Evolutionary conservation across 2,797 vertebrate genomes (phyloP), one percentile per base, ranked within the genome.

Genomic region (Pseudochromis fuscus): DNA sequence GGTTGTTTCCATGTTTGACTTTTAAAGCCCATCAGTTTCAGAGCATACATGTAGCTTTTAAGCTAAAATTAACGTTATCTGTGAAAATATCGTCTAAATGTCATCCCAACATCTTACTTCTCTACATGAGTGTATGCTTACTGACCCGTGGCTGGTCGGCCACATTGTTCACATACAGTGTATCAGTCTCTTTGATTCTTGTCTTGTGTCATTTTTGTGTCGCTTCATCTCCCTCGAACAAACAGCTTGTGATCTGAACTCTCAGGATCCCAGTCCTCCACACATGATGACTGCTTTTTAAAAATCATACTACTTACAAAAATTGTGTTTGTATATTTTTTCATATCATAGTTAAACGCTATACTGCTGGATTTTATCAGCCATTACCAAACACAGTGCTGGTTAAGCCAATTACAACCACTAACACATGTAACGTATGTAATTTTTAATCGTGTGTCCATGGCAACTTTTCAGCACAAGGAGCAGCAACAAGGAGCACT

Each of bases 81-180:
- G 21, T 48, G 80, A 84, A 91, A 91, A 90, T 88, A 88, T 79
- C 86, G 80, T 68, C 81, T 66, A 88, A 91, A 91, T 93, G 87
- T 88, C 91, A 91, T 76, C 67, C 65, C 49, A 77, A 64, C 59
- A 76, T 68, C 62, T 79, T 64, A 67, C 77, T 58, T 86, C 59
- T 65, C 24, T 28, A 30, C 42, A 49, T 75, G 73, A 53, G 44
- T 45, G 21, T 56, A 28, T 25, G 33, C 7, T 55, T 45, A 23
- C 66, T 89, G 86, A 89, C 84, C 89, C 42, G 7, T 28, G 16
- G 35, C 8, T 83, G 77, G 88, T 81, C 75, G 49, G 74, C 33
- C 55, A 35, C 65, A 44, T 38, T 60, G 52, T 76, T 73, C 77
- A 78, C 53, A 77, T 45, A 28, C 23, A 42, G 28, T 70, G 51